Percentiles rank a stretch among this genome's conserved stretches.
These are phyloP conservation scores for Arvicola amphibius DNA, from an alignment of 2,797 vertebrate genomes.

Conservation along the genomic window DNA sequence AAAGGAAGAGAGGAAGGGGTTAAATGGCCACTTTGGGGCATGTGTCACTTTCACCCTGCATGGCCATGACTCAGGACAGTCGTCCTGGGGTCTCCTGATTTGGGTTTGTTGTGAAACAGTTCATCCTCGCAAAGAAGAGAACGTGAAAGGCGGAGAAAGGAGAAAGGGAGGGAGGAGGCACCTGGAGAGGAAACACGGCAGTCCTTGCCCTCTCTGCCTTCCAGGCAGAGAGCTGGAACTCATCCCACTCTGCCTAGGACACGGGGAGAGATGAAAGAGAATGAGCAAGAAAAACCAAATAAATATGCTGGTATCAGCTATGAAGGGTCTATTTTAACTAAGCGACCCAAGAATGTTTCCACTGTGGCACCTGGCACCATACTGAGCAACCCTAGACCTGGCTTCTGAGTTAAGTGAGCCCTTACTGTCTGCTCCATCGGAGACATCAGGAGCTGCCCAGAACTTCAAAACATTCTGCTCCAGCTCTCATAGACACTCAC, in stretches of 20 bases:
- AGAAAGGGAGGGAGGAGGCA: not conserved
- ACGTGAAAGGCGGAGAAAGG: not conserved
- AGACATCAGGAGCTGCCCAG: not conserved
- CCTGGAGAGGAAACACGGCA: not conserved
- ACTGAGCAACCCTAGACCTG: not conserved
- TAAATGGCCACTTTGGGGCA: not conserved
- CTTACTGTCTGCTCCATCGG: not conserved
- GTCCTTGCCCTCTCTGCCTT: fast-evolving
- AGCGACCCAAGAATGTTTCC: not conserved
- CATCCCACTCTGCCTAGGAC: not conserved
- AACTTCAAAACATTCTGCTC: not conserved
- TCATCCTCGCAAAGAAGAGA: not conserved
- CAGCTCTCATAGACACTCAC: not conserved
- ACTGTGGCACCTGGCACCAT: not conserved
- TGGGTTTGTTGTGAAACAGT: not conserved
- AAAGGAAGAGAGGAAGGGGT: not conserved
- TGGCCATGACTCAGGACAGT: slow-evolving; percentile 12
- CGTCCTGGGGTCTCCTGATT: not conserved
- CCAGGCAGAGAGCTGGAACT: not conserved
- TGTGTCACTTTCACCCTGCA: slow-evolving; percentile 58
- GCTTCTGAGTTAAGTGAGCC: not conserved
- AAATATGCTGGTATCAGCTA: not conserved
- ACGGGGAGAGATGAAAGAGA: not conserved
- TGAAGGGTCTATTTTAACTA: not conserved
- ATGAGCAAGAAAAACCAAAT: not conserved